These are phyloP conservation scores for Sebastes kiyomatsui DNA, from an alignment of 2,797 vertebrate genomes.

Conservation along the genomic window DNA sequence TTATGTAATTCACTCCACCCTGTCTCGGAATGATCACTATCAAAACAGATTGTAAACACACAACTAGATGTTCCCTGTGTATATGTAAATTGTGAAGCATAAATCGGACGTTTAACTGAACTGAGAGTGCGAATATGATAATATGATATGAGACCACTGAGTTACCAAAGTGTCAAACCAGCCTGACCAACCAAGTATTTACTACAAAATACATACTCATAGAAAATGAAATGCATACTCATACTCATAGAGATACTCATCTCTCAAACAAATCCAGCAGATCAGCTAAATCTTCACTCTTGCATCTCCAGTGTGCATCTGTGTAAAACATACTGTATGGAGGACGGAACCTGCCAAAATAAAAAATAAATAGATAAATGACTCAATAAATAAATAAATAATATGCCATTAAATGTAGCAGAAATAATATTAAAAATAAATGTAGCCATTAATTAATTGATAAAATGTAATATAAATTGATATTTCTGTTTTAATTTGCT, in stretches of 20 bases:
- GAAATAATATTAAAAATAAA: too few species aligned
- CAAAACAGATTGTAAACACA: conserved; percentile 39
- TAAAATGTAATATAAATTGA: too few species aligned
- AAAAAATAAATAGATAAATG: too few species aligned
- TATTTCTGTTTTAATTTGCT: too few species aligned
- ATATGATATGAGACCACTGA: neutral
- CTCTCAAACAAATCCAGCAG: neutral
- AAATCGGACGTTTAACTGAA: conserved; percentile 27
- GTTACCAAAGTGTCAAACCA: neutral
- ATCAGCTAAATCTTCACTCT: conserved; percentile 3
- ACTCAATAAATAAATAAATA: too few species aligned
- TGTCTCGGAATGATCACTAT: conserved; percentile 22
- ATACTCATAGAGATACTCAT: neutral
- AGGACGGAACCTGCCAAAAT: too few species aligned
- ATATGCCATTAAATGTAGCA: too few species aligned
- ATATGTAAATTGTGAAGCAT: conserved; percentile 15
- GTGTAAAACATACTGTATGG: too few species aligned
- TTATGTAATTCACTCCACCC: conserved; percentile 21
- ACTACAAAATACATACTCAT: neutral
- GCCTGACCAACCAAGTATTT: conserved; percentile 11
- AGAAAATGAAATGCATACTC: too few species aligned
- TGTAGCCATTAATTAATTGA: too few species aligned
- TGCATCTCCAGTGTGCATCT: neutral
- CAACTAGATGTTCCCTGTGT: neutral
- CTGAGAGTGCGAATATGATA: neutral